Conservation (phyloP, 2,797 vertebrate genomes). For the Tiaroga cobitis region DNA sequence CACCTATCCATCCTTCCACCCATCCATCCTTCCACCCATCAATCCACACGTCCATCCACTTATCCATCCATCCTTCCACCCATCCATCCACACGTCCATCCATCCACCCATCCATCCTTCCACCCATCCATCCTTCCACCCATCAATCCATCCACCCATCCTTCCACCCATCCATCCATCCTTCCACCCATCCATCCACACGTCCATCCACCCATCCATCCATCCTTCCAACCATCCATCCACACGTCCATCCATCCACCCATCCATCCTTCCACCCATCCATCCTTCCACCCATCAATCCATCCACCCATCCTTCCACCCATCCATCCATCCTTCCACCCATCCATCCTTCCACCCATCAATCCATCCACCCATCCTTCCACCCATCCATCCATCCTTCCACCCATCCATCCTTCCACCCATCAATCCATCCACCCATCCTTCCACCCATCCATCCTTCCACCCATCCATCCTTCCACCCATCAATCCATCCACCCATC, state of each 20-base stretch:
- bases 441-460: too few relatives aligned
- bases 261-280: fast-evolving
- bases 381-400: fast-evolving
- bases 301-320: fast-evolving
- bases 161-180: too few relatives aligned
- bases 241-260: fast-evolving
- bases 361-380: fast-evolving
- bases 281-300: fast-evolving
- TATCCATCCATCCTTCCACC: fast-evolving
- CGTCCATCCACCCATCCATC: too few relatives aligned
- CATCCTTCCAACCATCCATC: too few relatives aligned
- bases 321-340: too few relatives aligned
- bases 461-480: fast-evolving
- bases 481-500: too few relatives aligned
- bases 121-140: fast-evolving
- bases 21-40: fast-evolving
- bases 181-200: fast-evolving
- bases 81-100: fast-evolving
- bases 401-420: fast-evolving
- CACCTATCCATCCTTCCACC: too few relatives aligned
- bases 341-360: fast-evolving
- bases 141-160: fast-evolving
- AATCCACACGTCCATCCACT: too few relatives aligned
- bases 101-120: too few relatives aligned
- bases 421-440: too few relatives aligned